Percentiles rank a stretch among this genome's conserved stretches.
phyloP scores from a whole-genome alignment of 2,113 vertebrate genomes.

The Osmerus eperlanus region DNA sequence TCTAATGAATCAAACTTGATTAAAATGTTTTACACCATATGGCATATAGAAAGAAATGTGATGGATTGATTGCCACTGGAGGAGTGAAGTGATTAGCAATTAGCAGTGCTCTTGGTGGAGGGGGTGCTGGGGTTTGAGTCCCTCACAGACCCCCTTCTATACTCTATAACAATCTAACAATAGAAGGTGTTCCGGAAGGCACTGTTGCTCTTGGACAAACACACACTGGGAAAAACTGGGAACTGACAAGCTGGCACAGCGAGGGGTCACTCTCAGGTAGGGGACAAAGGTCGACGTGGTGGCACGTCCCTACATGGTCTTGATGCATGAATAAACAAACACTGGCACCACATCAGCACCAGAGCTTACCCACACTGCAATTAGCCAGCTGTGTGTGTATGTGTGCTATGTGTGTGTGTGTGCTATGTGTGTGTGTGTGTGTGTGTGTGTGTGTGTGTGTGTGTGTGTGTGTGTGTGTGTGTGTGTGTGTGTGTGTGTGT shows the following conservation, averaged over 20 bases:
- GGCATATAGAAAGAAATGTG: no score
- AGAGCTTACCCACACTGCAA: background rate
- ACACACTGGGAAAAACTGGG: no score
- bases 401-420: background rate
- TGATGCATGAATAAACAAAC: background rate
- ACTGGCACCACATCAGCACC: background rate
- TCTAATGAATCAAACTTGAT: background rate
- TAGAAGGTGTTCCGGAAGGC: no score
- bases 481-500: background rate
- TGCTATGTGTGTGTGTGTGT: background rate
- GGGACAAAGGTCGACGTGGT: background rate
- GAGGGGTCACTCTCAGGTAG: background rate
- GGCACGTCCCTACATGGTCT: background rate
- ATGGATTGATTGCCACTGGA: no score
- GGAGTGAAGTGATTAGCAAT: no score
- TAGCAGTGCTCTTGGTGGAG: no score
- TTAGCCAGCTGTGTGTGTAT: background rate
- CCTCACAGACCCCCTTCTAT: no score
- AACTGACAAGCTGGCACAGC: no score
- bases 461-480: background rate
- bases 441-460: slow-evolving; percentile 6
- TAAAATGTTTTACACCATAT: no score
- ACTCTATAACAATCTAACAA: no score
- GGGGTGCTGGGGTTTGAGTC: no score
- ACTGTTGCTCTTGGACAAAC: no score